Percentiles rank a stretch among this genome's conserved stretches.
Evolutionary conservation across 2,888 invertebrate species (phyloP).

Genomic region (Dione juno): DNA sequence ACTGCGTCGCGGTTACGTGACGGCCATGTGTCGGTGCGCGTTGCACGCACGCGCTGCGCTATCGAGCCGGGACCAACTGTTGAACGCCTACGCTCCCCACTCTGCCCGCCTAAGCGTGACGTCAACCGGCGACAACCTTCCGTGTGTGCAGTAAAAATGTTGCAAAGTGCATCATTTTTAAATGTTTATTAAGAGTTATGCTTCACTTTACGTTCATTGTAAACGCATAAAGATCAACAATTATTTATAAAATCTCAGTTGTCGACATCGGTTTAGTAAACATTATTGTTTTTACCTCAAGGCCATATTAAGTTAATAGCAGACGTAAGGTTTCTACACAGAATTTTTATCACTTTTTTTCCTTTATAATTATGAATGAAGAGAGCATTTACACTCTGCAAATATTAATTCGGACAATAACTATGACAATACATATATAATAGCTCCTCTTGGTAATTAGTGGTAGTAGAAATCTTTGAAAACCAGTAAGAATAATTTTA

Average conservation of each 20-base stretch:
- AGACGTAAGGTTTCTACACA: no score
- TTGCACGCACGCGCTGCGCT: conserved; percentile 74
- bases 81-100: conserved; percentile 60
- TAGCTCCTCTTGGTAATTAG: background rate
- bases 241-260: background rate
- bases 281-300: background rate
- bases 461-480: background rate
- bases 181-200: conserved; percentile 28
- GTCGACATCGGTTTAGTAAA: background rate
- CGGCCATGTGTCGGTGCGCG: conserved; percentile 62
- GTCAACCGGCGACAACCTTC: conserved; percentile 52
- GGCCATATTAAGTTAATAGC: background rate
- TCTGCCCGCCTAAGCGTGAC: conserved; percentile 56
- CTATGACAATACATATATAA: no score
- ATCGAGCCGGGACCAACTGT: conserved; percentile 79
- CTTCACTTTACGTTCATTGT: background rate
- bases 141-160: conserved; percentile 42
- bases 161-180: conserved; percentile 43
- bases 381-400: no score
- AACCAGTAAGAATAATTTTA: no score
- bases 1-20: conserved; percentile 52
- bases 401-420: no score
- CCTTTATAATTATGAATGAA: no score
- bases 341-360: no score
- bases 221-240: background rate